Conservation (phyloP, 1,140 invertebrate genomes). For the Lithobius niger region DNA sequence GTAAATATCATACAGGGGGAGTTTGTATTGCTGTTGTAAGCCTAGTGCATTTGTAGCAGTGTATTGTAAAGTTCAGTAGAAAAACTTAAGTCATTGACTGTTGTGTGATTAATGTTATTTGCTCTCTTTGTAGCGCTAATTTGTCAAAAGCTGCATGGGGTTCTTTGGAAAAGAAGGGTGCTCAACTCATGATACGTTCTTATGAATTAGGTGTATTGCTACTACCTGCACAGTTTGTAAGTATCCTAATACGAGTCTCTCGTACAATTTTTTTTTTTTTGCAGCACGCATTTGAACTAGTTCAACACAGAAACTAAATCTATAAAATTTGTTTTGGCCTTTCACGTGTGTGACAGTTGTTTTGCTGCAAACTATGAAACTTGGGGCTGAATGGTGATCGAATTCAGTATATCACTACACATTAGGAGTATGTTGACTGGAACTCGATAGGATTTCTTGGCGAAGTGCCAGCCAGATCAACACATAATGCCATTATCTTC, state of each 20-base stretch:
- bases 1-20: background rate
- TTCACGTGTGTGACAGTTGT: background rate
- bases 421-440: background rate
- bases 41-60: background rate
- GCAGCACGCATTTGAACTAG: background rate
- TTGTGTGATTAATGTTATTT: background rate
- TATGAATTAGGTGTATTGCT: conserved; percentile 88
- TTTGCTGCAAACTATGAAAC: background rate
- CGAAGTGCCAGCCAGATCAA: too few species aligned
- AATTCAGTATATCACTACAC: background rate
- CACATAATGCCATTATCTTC: too few species aligned
- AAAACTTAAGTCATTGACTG: conserved; percentile 9
- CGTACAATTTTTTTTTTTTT: background rate
- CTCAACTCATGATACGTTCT: conserved; percentile 58
- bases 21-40: background rate
- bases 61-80: background rate
- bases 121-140: conserved; percentile 56
- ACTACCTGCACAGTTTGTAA: conserved; percentile 67
- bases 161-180: conserved; percentile 46
- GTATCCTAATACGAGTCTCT: conserved; percentile 24
- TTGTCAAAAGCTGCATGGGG: conserved; percentile 95
- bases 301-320: background rate
- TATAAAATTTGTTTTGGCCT: background rate
- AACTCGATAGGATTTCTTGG: too few species aligned
- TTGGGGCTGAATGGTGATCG: background rate